Base-by-base conservation (phyloP, 1,140 invertebrate species). In the Trichogramma pretiosum region DNA sequence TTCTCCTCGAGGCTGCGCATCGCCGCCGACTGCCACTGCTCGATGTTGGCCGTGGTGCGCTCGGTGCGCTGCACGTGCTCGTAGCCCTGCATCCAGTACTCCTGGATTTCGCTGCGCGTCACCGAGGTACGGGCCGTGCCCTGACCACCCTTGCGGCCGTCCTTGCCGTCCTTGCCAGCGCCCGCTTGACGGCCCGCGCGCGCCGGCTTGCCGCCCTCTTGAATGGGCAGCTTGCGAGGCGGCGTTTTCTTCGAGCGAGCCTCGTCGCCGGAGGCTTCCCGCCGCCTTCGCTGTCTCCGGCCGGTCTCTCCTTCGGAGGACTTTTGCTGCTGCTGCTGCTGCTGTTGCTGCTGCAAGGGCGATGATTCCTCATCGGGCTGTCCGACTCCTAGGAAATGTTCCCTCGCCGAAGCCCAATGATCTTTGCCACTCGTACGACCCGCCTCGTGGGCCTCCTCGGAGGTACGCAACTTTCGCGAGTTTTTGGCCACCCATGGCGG, bases 341-440 rank as follows among this genome's bases (percentile, higher is more conserved):
- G 11, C 5, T n/a, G n/a, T n/a, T n/a, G n/a, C n/a, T 43, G 40
- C 5, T 23, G 35, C 2, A 34, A 11, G 9, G 37, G 37, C 10
- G 10, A 24, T 32, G 22, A 30, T 9, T 10, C 36, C 21, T 10
- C 36, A 5, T 5, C 17, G 10, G 17, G 7, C 56, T 43, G 22
- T 58, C 56, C 21, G 33, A 16, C 19, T 68, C 63, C 3, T 33
- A 71, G 56, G 40, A 70, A 70, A 33, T 70, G 63, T 21, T 72
- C 65, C 28, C 64, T 56, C 14, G 68, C 63, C 8, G 68, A 64
- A 8, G 68, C 67, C 69, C 69, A 72, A 22, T 72, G 69, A 52
- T 70, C 69, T 53, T 72, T 70, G 39, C 59, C n/a, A n/a, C n/a
- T n/a, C n/a, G n/a, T n/a, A n/a, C n/a, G n/a, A n/a, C n/a, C n/a